Evolutionary conservation across 2,113 vertebrate genomes (phyloP).

Genomic region (Podarcis raffonei): DNA sequence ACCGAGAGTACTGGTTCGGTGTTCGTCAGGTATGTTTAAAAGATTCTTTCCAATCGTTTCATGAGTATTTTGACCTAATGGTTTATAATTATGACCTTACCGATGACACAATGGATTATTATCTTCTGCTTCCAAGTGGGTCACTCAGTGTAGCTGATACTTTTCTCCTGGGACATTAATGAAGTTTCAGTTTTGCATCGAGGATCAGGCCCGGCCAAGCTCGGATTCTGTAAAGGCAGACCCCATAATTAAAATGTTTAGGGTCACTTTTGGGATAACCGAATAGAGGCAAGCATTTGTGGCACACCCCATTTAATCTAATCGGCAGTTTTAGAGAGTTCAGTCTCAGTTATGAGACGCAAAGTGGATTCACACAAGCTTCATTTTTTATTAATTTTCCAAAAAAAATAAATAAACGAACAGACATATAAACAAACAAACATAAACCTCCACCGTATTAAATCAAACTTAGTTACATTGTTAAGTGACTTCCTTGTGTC

Average conservation of each 20-base stretch:
- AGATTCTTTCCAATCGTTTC: neutral
- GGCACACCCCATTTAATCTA: neutral
- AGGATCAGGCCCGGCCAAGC: neutral
- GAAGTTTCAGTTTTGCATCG: neutral
- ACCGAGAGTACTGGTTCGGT: constrained; percentile 58
- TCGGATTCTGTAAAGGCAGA: neutral
- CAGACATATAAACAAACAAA: no score
- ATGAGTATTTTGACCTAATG: neutral
- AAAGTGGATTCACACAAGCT: neutral
- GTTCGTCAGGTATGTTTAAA: constrained; percentile 72
- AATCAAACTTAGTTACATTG: no score
- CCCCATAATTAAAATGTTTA: neutral
- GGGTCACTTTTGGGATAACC: neutral
- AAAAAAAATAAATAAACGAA: no score
- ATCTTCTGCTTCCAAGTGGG: neutral
- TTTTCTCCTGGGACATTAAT: neutral
- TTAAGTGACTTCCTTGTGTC: no score
- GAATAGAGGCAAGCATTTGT: no score
- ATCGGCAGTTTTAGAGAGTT: neutral
- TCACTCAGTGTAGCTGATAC: neutral
- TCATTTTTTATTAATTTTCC: neutral
- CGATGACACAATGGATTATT: neutral
- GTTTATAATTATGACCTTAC: neutral
- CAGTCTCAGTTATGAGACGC: neutral
- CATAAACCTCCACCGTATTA: no score